Percentiles rank a stretch among this genome's conserved stretches.
These are phyloP conservation scores for Dynastes grantii DNA, from an alignment of 2,888 invertebrate species.

Conservation along the genomic window DNA sequence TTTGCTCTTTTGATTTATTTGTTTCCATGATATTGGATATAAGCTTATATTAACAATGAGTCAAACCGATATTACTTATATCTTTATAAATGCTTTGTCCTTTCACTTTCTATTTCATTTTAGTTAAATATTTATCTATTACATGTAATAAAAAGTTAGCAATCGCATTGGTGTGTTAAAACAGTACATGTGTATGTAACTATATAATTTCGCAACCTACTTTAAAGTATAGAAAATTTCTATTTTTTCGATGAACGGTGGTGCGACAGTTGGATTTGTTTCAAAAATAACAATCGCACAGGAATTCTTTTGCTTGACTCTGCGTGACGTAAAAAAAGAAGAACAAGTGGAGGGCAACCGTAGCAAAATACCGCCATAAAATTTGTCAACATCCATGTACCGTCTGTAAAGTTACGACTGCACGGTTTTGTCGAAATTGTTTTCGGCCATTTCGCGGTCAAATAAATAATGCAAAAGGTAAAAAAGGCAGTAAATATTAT, in stretches of 20 bases:
- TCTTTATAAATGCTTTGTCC: no score
- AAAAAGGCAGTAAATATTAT: neutral
- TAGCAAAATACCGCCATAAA: slow-evolving; percentile 46
- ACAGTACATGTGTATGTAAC: no score
- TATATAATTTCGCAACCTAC: no score
- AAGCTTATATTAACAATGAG: no score
- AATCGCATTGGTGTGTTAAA: no score
- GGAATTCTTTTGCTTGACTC: slow-evolving; percentile 23
- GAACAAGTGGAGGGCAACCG: slow-evolving; percentile 14
- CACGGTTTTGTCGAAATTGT: slow-evolving; percentile 33
- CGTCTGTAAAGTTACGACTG: slow-evolving; percentile 39
- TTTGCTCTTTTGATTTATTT: no score
- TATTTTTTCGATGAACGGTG: slow-evolving; percentile 1
- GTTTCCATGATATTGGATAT: no score
- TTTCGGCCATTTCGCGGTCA: slow-evolving; percentile 41
- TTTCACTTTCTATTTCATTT: no score
- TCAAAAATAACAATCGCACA: slow-evolving; percentile 37
- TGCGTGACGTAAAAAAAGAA: slow-evolving; percentile 28
- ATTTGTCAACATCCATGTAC: slow-evolving; percentile 46
- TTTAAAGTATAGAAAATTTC: neutral
- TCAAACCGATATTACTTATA: no score
- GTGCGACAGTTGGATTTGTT: slow-evolving; percentile 17
- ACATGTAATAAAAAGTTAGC: no score
- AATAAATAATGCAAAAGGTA: slow-evolving; percentile 21
- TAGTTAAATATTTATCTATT: no score